Percentiles rank a stretch among this genome's conserved stretches.
Evolutionary conservation across 2,888 invertebrate species (phyloP).

Genomic region (Troides helena): DNA sequence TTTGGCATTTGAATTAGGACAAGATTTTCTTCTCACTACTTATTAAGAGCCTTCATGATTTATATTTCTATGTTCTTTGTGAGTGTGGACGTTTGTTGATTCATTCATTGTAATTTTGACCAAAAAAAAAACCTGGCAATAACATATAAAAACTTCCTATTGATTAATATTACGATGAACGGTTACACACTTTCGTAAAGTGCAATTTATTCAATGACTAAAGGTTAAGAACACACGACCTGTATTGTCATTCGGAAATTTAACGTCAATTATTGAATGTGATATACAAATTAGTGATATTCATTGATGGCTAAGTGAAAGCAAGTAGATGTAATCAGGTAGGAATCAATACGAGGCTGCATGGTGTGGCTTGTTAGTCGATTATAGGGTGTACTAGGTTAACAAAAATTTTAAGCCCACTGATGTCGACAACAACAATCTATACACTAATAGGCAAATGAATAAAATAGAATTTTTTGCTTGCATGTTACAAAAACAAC

Average conservation of each 20-base stretch:
- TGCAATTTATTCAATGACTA: slow-evolving; percentile 55
- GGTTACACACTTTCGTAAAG: slow-evolving; percentile 24
- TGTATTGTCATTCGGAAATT: slow-evolving; percentile 54
- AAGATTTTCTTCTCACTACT: background rate
- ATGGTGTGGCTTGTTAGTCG: background rate
- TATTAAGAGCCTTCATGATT: background rate
- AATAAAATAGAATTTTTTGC: too few species aligned
- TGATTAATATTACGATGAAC: slow-evolving; percentile 29
- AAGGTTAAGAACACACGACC: slow-evolving; percentile 65
- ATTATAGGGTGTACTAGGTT: background rate
- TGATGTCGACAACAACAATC: too few species aligned
- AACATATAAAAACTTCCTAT: slow-evolving; percentile 7
- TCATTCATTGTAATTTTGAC: background rate
- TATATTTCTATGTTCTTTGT: background rate
- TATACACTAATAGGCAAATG: too few species aligned
- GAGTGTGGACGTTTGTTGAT: background rate
- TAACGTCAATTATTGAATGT: slow-evolving; percentile 64
- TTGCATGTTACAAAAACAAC: too few species aligned
- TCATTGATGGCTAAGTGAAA: slow-evolving; percentile 66
- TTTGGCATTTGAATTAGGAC: too few species aligned
- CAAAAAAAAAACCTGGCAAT: background rate
- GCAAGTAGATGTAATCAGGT: slow-evolving; percentile 59
- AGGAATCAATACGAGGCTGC: slow-evolving; percentile 44
- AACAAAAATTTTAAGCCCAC: slow-evolving; percentile 8
- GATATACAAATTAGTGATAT: slow-evolving; percentile 59